These are phyloP conservation scores for Paradoxurus hermaphroditus DNA, from an alignment of 2,113 vertebrate genomes.

Conservation along the genomic window DNA sequence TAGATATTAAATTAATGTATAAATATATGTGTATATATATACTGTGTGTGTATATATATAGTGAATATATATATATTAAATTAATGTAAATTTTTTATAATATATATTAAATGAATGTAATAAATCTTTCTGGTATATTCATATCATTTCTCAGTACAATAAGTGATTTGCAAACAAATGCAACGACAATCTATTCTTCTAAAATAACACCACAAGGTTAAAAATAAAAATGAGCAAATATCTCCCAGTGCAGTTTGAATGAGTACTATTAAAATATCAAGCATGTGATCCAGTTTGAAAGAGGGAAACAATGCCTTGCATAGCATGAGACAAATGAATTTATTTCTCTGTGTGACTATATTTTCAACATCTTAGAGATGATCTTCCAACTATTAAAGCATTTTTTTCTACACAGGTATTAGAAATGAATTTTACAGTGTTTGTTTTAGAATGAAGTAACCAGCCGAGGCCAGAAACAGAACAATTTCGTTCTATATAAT, in stretches of 20 bases:
- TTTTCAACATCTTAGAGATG: neutral
- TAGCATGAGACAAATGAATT: neutral
- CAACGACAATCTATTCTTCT: neutral
- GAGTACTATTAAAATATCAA: neutral
- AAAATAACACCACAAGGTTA: neutral
- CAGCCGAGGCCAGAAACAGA: neutral
- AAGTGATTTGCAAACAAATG: neutral
- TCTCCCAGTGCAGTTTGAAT: neutral
- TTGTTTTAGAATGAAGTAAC: neutral
- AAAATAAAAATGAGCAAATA: neutral
- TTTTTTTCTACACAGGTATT: neutral
- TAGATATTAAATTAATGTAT: too few species aligned
- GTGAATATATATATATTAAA: too few species aligned
- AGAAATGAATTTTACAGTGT: neutral
- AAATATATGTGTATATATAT: too few species aligned
- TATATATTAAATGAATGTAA: neutral
- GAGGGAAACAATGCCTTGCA: neutral
- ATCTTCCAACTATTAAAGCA: neutral
- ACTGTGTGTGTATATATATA: neutral
- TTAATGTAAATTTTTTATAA: too few species aligned
- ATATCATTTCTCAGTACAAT: neutral
- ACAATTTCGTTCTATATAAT: neutral
- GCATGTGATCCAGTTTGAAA: neutral
- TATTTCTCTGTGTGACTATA: neutral
- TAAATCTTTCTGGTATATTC: neutral